Percentiles rank a stretch among this genome's conserved stretches.
Conservation (phyloP, 2,113 vertebrate species). For the Trematocara nigrifrons region DNA sequence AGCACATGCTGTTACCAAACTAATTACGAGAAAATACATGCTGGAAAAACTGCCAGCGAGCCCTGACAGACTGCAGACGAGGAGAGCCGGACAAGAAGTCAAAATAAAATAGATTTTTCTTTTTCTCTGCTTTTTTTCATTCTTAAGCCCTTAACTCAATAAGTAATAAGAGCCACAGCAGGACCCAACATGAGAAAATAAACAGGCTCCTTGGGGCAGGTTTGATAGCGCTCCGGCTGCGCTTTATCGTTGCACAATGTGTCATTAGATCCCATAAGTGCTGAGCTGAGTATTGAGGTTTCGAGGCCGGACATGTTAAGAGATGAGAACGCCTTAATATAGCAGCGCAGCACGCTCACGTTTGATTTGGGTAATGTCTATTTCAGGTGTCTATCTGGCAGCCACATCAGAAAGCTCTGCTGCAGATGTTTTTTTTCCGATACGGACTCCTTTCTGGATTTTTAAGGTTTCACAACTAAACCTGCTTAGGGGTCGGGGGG, state of each 20-base stretch:
- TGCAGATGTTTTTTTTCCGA: conserved; percentile 36
- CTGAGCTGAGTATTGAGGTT: conserved; percentile 28
- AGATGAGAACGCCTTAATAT: conserved; percentile 55
- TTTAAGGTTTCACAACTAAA: conserved; percentile 35
- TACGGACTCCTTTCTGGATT: conserved; percentile 18
- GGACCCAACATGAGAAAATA: conserved; percentile 3
- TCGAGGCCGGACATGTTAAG: conserved; percentile 41
- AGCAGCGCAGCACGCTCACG: conserved; percentile 17
- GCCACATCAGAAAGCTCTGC: conserved; percentile 45
- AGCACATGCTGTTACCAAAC: conserved; percentile 60
- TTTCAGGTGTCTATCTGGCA: conserved; percentile 66
- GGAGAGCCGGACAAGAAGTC: not conserved
- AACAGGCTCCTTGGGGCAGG: conserved; percentile 18
- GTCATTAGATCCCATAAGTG: conserved; percentile 14
- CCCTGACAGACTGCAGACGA: conserved; percentile 33
- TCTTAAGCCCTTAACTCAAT: conserved; percentile 10
- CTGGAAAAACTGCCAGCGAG: conserved; percentile 20
- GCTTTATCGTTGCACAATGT: conserved; percentile 38
- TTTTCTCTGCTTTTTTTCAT: conserved; percentile 1
- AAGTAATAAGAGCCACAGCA: not conserved
- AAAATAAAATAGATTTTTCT: not conserved
- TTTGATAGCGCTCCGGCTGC: conserved; percentile 10
- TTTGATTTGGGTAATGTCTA: conserved; percentile 64
- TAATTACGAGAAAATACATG: conserved; percentile 61
- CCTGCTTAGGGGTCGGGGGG: not conserved